Conservation (phyloP, 2,113 vertebrate genomes). For the Dromiciops gliroides region DNA sequence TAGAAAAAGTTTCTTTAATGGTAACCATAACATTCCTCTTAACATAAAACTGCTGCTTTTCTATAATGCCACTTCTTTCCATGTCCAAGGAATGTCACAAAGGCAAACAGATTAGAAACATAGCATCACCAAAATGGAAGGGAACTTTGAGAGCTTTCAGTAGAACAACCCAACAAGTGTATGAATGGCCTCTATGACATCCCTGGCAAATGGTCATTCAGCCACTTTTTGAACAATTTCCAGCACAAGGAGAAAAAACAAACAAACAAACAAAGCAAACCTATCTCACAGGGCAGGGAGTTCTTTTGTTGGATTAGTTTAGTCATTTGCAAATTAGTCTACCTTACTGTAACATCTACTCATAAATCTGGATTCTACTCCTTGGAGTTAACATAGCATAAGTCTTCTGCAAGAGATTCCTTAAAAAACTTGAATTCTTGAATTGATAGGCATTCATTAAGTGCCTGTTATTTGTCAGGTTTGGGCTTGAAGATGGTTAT, state of each 20-base stretch:
- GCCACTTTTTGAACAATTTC: neutral
- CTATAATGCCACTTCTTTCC: conserved; percentile 12
- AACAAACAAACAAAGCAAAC: no score
- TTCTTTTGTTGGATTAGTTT: neutral
- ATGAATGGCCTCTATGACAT: neutral
- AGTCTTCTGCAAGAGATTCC: neutral
- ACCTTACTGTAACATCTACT: neutral
- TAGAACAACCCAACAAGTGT: neutral
- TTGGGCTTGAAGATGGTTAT: neutral
- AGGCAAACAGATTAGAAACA: conserved; percentile 20
- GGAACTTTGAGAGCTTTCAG: conserved; percentile 20
- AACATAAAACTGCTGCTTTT: neutral
- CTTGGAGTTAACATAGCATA: neutral
- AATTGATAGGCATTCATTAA: neutral
- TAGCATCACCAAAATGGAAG: neutral
- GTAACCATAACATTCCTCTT: conserved; percentile 21
- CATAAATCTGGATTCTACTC: neutral
- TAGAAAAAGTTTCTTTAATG: conserved; percentile 54
- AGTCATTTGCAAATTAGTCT: neutral
- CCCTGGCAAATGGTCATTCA: neutral
- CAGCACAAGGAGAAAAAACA: neutral
- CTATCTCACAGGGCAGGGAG: neutral
- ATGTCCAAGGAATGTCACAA: conserved; percentile 3
- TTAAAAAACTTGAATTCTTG: neutral
- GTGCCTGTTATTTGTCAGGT: neutral